phyloP scores from a whole-genome alignment of 2,888 invertebrate species.

The Lacanobia oleracea region DNA sequence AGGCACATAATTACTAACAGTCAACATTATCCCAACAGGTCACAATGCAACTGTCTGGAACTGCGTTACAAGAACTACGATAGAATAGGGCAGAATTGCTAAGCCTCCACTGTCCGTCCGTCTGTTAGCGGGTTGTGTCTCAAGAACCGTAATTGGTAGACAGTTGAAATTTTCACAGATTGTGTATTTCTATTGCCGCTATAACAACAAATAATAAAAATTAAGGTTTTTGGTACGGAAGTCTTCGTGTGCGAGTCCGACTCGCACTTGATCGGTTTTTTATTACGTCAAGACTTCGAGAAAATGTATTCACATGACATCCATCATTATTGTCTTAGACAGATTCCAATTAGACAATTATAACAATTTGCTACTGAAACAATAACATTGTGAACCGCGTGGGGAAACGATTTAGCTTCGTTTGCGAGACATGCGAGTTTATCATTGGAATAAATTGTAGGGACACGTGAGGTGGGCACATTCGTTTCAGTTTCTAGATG shows the following conservation, averaged over 20 bases:
- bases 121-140: too few species aligned
- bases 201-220: too few species aligned
- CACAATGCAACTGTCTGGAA: neutral
- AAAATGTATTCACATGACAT: conserved; percentile 23
- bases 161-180: too few species aligned
- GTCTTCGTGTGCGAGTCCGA: too few species aligned
- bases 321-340: neutral
- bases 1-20: too few species aligned
- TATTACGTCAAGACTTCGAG: neutral
- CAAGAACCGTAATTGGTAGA: too few species aligned
- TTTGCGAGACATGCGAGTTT: conserved; percentile 41
- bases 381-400: conserved; percentile 33
- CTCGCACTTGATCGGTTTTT: too few species aligned
- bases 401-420: conserved; percentile 35
- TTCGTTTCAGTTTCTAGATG: conserved; percentile 16
- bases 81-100: too few species aligned
- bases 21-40: too few species aligned
- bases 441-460: conserved; percentile 41
- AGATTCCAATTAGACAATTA: conserved; percentile 20
- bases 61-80: neutral
- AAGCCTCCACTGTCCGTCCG: too few species aligned
- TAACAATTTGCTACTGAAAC: conserved; percentile 27
- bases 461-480: conserved; percentile 32
- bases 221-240: too few species aligned
- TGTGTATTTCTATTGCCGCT: too few species aligned